Base-by-base conservation (phyloP, 1,140 invertebrate genomes). In the Trachymyrmex cornetzi region DNA sequence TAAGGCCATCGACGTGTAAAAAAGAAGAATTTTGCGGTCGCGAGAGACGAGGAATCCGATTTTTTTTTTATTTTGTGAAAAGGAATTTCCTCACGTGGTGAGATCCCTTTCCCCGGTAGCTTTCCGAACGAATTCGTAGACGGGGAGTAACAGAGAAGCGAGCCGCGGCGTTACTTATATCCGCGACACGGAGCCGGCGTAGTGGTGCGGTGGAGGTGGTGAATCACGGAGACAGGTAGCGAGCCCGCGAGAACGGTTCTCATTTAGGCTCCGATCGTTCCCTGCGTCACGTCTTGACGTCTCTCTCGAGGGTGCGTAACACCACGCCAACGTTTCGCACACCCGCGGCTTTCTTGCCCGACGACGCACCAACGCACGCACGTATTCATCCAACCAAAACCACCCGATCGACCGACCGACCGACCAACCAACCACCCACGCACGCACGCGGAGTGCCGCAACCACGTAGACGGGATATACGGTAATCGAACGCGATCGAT, bases 221-320 rank as follows among this genome's bases (percentile, higher is more conserved):
- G 22, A 30, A 16, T 14, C 34, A 16, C 22, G 24, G 48, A 44
- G 61, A 69, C 80, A 22, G 24, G 30, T 34, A 53, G 22, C 64
- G 48, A 72, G n/a, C 57, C 14, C 63, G 82, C 67, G 53, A 77
- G 30, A 61, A 48, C 75, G 22, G 55, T 19, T 44, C 72, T 77
- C 86, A 69, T 55, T 90, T 82, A 82, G 57, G n/a, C 86, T 38
- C 48, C 55, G 38, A 27, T 22, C 59, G 66, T 88, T 85, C 55
- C 50, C 34, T 50, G 30, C 55, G 38, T 53, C 66, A 69, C 69
- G 19, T 88, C 63, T 27, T 34, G 30, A 34, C 30, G 6, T 34
- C 30, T 34, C 30, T 34, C 66, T n/a, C 34, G 53, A 90, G 86
- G 88, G 86, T 90, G 55, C 67, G 66, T 77, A 74, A 74, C 48